Conservation (phyloP, 2,797 vertebrate species). For the Gallirallus australis region DNA sequence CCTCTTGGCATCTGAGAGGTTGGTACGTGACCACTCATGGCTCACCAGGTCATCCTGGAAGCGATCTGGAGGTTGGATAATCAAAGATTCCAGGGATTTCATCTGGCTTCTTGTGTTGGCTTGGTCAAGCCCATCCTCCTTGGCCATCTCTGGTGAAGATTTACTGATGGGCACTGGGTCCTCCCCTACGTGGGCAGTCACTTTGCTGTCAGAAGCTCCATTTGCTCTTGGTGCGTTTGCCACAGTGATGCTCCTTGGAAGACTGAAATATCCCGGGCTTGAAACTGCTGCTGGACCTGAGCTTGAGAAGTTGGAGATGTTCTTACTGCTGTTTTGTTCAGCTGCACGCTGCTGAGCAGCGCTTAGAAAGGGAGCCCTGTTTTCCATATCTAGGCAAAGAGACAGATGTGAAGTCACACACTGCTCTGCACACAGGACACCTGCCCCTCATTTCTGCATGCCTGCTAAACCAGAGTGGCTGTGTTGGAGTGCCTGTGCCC, state of each 20-base stretch:
- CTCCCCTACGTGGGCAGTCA: fast-evolving
- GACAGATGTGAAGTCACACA: neutral
- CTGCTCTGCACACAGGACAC: fast-evolving
- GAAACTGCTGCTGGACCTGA: neutral
- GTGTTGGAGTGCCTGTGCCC: neutral
- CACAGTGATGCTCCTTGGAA: slow-evolving; percentile 58
- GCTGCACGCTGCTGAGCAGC: neutral
- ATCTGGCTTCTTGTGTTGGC: fast-evolving
- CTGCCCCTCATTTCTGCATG: fast-evolving
- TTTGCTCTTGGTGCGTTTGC: neutral
- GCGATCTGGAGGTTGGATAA: slow-evolving; percentile 68
- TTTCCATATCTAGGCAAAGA: slow-evolving; percentile 1
- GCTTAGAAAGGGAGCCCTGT: neutral
- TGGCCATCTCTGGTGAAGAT: neutral
- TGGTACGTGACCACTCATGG: neutral
- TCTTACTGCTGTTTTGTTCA: neutral
- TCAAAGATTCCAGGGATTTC: neutral
- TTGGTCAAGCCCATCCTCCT: neutral
- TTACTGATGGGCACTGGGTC: neutral
- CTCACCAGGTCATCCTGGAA: slow-evolving; percentile 56
- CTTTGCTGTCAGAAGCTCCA: neutral
- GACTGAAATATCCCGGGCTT: slow-evolving; percentile 48
- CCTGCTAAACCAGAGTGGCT: too few species aligned
- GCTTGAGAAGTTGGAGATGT: neutral
- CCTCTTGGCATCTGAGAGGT: neutral